Evolutionary conservation across 2,113 vertebrate species (phyloP).

Genomic region (Elanus axillaris): DNA sequence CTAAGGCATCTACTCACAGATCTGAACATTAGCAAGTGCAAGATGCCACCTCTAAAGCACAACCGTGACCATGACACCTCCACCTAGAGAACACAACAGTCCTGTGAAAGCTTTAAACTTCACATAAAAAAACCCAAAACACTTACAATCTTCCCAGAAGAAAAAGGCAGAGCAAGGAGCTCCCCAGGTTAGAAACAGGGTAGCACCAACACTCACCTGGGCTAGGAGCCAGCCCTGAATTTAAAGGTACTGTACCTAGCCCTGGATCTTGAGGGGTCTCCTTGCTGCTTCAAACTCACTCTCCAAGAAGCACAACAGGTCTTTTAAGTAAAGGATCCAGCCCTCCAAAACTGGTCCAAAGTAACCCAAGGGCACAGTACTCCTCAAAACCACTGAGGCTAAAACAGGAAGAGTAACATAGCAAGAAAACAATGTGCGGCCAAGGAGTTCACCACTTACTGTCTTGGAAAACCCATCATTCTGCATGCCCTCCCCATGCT

Average conservation of each 20-base stretch:
- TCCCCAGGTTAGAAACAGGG: background rate
- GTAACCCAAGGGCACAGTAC: background rate
- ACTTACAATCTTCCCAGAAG: background rate
- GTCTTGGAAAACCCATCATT: rapidly evolving
- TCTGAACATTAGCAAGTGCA: background rate
- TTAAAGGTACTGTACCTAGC: background rate
- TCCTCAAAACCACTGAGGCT: background rate
- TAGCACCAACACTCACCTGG: background rate
- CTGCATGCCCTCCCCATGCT: rapidly evolving
- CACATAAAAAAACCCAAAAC: background rate
- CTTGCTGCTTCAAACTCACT: rapidly evolving
- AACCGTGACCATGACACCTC: rapidly evolving
- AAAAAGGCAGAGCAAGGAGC: background rate
- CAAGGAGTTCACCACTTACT: background rate
- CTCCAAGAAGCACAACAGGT: background rate
- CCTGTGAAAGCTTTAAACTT: background rate
- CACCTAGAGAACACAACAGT: background rate
- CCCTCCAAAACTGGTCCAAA: background rate
- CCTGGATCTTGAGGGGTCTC: background rate
- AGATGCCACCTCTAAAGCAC: background rate
- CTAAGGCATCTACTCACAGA: background rate
- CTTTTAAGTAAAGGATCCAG: background rate
- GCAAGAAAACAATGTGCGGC: background rate
- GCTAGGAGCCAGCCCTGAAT: background rate
- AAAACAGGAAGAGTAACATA: background rate